phyloP scores from a whole-genome alignment of 2,113 vertebrate genomes.

The Amphilophus citrinellus region DNA sequence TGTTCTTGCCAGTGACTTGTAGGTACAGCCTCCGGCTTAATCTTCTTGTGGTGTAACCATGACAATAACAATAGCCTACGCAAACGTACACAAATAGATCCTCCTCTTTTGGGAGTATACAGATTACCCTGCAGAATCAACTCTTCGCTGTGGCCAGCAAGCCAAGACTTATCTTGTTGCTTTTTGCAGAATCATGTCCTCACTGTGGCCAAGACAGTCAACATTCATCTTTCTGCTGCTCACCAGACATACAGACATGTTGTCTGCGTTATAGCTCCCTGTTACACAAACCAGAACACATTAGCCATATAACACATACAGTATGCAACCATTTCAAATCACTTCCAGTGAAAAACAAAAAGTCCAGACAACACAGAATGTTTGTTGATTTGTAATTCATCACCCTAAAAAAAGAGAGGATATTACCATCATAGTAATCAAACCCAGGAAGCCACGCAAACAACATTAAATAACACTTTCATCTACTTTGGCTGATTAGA shows the following conservation, averaged over 20 bases:
- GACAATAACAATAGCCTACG: conserved; percentile 65
- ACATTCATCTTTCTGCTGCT: conserved; percentile 81
- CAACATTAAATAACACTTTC: conserved; percentile 2
- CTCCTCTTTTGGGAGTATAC: conserved; percentile 52
- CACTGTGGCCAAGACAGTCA: background rate
- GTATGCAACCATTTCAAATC: background rate
- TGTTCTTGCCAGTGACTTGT: conserved; percentile 52
- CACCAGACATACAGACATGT: conserved; percentile 34
- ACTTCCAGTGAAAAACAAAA: background rate
- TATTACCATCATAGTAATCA: background rate
- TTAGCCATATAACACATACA: background rate
- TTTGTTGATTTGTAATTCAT: background rate
- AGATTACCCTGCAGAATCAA: conserved; percentile 77
- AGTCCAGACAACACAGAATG: background rate
- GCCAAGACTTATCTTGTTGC: conserved; percentile 73
- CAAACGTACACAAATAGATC: conserved; percentile 66
- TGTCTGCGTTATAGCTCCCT: conserved; percentile 6
- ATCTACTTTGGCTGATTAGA: background rate
- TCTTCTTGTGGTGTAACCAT: conserved; percentile 69
- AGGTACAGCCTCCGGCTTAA: conserved; percentile 38
- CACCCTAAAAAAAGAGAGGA: background rate
- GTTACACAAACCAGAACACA: conserved; percentile 1
- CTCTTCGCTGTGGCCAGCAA: conserved; percentile 79
- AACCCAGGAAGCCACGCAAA: background rate
- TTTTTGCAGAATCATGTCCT: conserved; percentile 6